Evolutionary conservation across 2,113 vertebrate species (phyloP), one percentile per base, ranked within the genome.

Genomic region (Toxostoma redivivum): DNA sequence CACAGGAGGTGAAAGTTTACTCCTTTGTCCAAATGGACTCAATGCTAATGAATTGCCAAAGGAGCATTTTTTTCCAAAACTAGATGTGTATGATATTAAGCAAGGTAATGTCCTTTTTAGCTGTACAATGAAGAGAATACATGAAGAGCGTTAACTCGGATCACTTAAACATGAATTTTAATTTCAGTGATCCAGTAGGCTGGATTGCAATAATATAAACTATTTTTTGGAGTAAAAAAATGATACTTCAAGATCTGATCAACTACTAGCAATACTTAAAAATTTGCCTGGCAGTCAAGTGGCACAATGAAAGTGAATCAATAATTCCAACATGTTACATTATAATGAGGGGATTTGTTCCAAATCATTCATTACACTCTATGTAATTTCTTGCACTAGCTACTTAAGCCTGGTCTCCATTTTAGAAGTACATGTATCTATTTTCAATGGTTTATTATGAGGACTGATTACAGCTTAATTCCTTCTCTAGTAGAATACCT

Each of bases 11-110:
- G 28, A 44, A 86, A 79, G 80, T 83, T 73, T 64, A 90, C 48
- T 89, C 60, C 92, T 88, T 88, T 85, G 86, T 86, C 70, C 69
- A 11, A 90, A 62, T 60, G 38, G 11, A 73, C 89, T 88, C 15
- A 15, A 48, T 83, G 71, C 56, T 95, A 37, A 92, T 86, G 67
- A 93, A 81, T 95, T 97, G 97, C 96, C 97, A 98, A 97, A 95
- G 90, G 89, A 92, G 64, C 94, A 53, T 94, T 54, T 97, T 97
- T 91, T 73, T 62, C 74, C 81, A 80, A 66, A 94, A 67, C 0
- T 2, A 57, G 45, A n/a, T 94, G 30, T 74, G 15, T 77, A 15
- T 81, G 60, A 38, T 88, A n/a, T 2, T 90, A 70, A 90, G 51
- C 54, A 82, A 80, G 31, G 42, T 82, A 58, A 53, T 73, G 37